Conservation (phyloP, 2,113 vertebrate genomes). For the Caranx melampygus region DNA sequence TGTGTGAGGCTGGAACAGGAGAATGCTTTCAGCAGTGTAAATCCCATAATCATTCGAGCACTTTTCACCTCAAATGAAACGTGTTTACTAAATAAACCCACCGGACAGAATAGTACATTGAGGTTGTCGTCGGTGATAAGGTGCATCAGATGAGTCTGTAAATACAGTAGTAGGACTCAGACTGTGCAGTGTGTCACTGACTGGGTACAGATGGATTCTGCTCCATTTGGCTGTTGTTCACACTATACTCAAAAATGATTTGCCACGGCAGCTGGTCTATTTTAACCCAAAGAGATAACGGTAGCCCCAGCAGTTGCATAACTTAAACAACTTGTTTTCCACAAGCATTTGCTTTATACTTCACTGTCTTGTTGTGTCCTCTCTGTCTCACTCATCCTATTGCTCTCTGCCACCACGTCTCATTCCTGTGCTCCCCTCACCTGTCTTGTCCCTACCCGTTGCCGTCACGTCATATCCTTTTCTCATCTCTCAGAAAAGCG, state of each 20-base stretch:
- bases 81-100: background rate
- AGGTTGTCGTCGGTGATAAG: background rate
- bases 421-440: slow-evolving; percentile 15
- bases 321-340: slow-evolving; percentile 61
- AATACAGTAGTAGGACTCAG: slow-evolving; percentile 3
- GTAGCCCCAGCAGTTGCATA: slow-evolving; percentile 56
- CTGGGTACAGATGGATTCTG: slow-evolving; percentile 42
- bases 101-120: background rate
- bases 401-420: slow-evolving; percentile 21
- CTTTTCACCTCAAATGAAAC: background rate
- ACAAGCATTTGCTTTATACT: slow-evolving; percentile 27
- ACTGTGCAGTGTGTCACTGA: slow-evolving; percentile 15
- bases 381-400: slow-evolving; percentile 5
- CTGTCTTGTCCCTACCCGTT: slow-evolving; percentile 1
- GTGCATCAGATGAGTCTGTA: background rate
- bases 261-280: slow-evolving; percentile 60
- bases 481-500: slow-evolving; percentile 27
- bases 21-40: background rate
- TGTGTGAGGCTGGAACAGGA: background rate
- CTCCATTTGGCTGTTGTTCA: slow-evolving; percentile 51
- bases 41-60: background rate
- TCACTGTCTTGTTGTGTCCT: slow-evolving; percentile 39
- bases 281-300: slow-evolving; percentile 52
- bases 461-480: slow-evolving; percentile 46
- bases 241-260: slow-evolving; percentile 58